A percentile compares a stretch with the other conserved stretches of the same genome.
These are phyloP conservation scores for Nemurella pictetii DNA, from an alignment of 2,888 invertebrate species.

Conservation along the genomic window DNA sequence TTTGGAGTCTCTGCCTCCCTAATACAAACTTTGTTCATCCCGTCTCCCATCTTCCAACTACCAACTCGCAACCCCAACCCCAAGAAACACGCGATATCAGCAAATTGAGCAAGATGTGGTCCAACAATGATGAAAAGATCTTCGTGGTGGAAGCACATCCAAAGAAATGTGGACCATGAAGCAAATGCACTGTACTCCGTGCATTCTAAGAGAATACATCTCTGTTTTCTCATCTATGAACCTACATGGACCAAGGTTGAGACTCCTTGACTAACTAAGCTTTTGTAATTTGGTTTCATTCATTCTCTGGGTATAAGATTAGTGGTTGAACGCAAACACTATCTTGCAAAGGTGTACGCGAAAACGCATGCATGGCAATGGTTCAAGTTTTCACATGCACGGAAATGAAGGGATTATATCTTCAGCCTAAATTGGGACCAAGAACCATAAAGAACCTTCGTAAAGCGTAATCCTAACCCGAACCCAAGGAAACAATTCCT, in stretches of 20 bases:
- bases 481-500: too few species aligned
- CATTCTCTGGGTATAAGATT: too few species aligned
- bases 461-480: too few species aligned
- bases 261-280: background rate
- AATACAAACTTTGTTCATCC: background rate
- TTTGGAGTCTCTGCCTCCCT: background rate
- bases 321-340: too few species aligned
- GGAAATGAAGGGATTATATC: too few species aligned
- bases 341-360: too few species aligned
- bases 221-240: background rate
- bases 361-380: too few species aligned
- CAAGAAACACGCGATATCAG: background rate
- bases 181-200: background rate
- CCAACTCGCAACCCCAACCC: too few species aligned
- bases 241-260: too few species aligned
- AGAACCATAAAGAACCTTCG: too few species aligned
- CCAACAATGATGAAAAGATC: background rate
- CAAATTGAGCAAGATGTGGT: background rate
- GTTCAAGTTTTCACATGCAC: too few species aligned
- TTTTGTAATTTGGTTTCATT: background rate
- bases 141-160: background rate
- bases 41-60: background rate
- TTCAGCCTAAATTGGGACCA: too few species aligned
- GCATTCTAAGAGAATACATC: background rate
- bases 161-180: background rate